These are phyloP conservation scores for Chromis chromis DNA, from an alignment of 2,797 vertebrate genomes.

Conservation along the genomic window DNA sequence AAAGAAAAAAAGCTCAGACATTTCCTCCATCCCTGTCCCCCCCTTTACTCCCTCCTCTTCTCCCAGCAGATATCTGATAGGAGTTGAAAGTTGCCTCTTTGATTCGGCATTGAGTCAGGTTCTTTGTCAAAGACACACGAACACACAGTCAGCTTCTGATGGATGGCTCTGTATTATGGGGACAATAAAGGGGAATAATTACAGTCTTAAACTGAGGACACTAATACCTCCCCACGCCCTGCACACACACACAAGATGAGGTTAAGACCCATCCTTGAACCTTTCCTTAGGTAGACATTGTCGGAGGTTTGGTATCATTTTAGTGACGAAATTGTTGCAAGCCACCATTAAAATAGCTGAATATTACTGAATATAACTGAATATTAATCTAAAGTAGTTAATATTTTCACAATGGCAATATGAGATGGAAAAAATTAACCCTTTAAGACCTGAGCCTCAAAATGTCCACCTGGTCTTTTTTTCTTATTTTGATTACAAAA, in stretches of 20 bases:
- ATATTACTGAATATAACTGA: too few relatives aligned
- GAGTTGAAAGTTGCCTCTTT: constrained; percentile 77
- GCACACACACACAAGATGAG: constrained; percentile 5
- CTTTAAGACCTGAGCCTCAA: too few relatives aligned
- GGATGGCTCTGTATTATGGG: constrained; percentile 38
- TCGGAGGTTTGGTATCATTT: not conserved
- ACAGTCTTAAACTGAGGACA: constrained; percentile 50
- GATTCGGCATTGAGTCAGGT: constrained; percentile 40
- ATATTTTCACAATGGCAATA: too few relatives aligned
- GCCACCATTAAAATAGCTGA: too few relatives aligned
- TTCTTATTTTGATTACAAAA: too few relatives aligned
- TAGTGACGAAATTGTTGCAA: too few relatives aligned
- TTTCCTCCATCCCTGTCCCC: not conserved
- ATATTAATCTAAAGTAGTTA: too few relatives aligned
- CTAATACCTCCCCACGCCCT: constrained; percentile 54
- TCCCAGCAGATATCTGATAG: constrained; percentile 78
- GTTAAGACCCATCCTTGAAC: constrained; percentile 28
- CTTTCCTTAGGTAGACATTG: not conserved
- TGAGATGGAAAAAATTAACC: too few relatives aligned
- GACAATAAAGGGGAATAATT: constrained; percentile 60
- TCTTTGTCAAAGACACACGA: constrained; percentile 12
- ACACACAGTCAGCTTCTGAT: constrained; percentile 26
- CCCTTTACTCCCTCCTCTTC: not conserved
- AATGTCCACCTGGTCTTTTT: too few relatives aligned
- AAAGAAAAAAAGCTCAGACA: too few relatives aligned